A percentile compares a stretch with the other conserved stretches of the same genome.
Evolutionary conservation across 2,888 invertebrate species (phyloP).

Genomic region (Eupithecia dodoneata): DNA sequence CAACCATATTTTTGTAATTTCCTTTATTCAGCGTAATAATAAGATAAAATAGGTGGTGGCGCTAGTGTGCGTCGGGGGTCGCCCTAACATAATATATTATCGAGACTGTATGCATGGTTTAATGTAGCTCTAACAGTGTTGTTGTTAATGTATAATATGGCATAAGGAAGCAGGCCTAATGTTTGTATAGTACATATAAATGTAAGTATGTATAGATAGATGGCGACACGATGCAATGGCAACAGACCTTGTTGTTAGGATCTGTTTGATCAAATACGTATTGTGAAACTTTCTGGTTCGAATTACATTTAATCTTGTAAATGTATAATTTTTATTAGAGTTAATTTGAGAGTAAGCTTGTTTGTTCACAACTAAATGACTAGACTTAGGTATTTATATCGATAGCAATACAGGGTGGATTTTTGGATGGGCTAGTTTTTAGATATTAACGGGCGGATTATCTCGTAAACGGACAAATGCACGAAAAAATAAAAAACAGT

Average conservation of each 20-base stretch:
- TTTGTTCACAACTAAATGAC: too few relatives aligned
- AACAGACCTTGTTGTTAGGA: constrained; percentile 48
- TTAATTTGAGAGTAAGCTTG: not conserved
- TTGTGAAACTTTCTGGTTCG: constrained; percentile 22
- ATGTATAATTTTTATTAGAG: not conserved
- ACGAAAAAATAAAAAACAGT: not conserved
- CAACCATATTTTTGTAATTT: too few relatives aligned
- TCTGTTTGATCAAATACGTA: constrained; percentile 48
- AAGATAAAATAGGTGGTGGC: too few relatives aligned
- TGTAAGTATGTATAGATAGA: constrained; percentile 28
- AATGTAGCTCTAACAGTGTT: not conserved
- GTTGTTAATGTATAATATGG: constrained; percentile 16
- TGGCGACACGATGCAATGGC: constrained; percentile 61
- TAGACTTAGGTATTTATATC: not conserved
- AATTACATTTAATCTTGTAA: not conserved
- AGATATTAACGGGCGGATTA: too few relatives aligned
- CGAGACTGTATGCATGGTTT: not conserved
- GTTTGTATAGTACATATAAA: constrained; percentile 10
- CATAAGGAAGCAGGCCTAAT: constrained; percentile 25
- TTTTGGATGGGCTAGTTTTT: too few relatives aligned
- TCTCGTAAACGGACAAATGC: too few relatives aligned
- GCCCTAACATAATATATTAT: not conserved
- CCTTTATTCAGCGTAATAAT: too few relatives aligned
- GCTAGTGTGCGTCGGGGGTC: too few relatives aligned
- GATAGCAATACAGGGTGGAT: not conserved